Evolutionary conservation across 2,797 vertebrate species (phyloP).

Genomic region (Spinus olivaceus): DNA sequence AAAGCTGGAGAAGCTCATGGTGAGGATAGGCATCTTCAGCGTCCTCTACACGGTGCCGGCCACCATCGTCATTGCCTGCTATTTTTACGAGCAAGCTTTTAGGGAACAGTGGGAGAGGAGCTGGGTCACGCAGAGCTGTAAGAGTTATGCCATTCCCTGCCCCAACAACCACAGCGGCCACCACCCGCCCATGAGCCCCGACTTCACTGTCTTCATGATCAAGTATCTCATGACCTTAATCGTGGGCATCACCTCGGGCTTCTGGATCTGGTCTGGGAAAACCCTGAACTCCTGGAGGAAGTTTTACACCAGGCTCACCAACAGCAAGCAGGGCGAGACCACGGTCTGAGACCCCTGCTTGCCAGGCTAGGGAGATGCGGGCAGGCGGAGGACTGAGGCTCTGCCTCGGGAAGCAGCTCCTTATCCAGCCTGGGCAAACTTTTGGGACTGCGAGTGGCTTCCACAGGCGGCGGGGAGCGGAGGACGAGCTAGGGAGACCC

Average conservation of each 20-base stretch:
- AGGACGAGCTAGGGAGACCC: neutral
- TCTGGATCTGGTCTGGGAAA: slow-evolving; percentile 99
- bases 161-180: slow-evolving; percentile 74
- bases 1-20: slow-evolving; percentile 96
- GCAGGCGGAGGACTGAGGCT: neutral
- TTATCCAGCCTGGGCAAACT: neutral
- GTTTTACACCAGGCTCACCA: slow-evolving; percentile 93
- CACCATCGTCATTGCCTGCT: slow-evolving; percentile 95
- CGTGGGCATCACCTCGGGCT: slow-evolving; percentile 95
- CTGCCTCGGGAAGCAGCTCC: neutral
- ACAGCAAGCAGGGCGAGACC: slow-evolving; percentile 92
- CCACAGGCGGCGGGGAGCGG: neutral
- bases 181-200: slow-evolving; percentile 87
- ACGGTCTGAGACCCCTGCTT: slow-evolving; percentile 80
- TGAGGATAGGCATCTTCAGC: slow-evolving; percentile 91
- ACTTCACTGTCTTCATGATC: slow-evolving; percentile 98
- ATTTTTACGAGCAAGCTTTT: slow-evolving; percentile 97
- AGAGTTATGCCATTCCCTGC: slow-evolving; percentile 90
- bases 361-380: neutral
- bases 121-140: slow-evolving; percentile 91
- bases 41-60: slow-evolving; percentile 94
- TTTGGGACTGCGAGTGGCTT: neutral
- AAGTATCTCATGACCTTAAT: slow-evolving; percentile 98
- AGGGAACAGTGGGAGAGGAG: slow-evolving; percentile 94
- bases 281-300: slow-evolving; percentile 96